Conservation (phyloP, 2,797 vertebrate species). For the Bryconaethiops microstoma region DNA sequence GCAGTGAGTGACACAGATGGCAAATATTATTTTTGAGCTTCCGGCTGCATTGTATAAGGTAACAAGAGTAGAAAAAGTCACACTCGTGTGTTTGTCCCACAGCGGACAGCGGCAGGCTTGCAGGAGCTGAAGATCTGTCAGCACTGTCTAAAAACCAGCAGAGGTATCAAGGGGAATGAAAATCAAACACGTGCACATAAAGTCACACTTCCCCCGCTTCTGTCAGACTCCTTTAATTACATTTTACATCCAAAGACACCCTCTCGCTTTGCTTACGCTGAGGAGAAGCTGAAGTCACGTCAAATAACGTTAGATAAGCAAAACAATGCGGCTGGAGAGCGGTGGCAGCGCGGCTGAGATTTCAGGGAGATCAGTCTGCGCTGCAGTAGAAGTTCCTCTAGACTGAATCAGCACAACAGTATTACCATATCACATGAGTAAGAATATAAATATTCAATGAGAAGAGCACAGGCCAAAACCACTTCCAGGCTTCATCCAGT, state of each 20-base stretch:
- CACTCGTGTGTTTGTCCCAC: neutral
- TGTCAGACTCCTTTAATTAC: conserved; percentile 52
- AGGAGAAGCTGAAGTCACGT: conserved; percentile 42
- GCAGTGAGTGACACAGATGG: neutral
- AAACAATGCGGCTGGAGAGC: conserved; percentile 11
- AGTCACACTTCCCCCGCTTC: conserved; percentile 49
- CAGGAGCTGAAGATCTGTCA: neutral
- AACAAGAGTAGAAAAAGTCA: neutral
- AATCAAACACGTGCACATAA: conserved; percentile 42
- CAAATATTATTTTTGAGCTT: neutral
- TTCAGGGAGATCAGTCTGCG: conserved; percentile 16
- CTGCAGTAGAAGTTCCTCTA: conserved; percentile 32
- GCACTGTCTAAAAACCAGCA: neutral
- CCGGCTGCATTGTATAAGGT: neutral
- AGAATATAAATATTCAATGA: conserved; percentile 29
- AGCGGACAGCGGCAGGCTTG: neutral
- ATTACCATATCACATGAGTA: conserved; percentile 12
- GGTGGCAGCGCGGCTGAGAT: neutral
- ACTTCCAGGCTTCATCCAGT: neutral
- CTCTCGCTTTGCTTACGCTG: conserved; percentile 24
- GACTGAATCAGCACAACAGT: conserved; percentile 31
- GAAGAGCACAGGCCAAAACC: conserved; percentile 12
- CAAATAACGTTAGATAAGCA: conserved; percentile 40
- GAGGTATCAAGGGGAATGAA: conserved; percentile 51
- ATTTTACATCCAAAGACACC: conserved; percentile 40